These are phyloP conservation scores for Elephantulus edwardii DNA, from an alignment of 2,113 vertebrate genomes.

Conservation along the genomic window DNA sequence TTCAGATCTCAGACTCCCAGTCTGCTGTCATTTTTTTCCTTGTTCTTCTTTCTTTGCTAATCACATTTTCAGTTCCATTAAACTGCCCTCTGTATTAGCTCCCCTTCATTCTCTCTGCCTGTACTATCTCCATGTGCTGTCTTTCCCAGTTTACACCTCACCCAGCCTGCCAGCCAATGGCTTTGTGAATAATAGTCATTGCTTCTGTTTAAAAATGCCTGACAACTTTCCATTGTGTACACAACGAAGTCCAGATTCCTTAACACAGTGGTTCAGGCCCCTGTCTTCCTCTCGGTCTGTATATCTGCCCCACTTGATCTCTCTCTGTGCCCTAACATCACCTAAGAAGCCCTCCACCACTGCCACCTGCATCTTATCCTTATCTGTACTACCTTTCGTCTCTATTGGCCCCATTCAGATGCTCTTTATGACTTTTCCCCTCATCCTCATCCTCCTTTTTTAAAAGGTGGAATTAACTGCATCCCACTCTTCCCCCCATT, in stretches of 20 bases:
- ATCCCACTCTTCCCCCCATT: background rate
- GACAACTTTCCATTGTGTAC: background rate
- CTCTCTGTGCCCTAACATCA: background rate
- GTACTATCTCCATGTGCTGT: background rate
- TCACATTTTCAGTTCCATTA: accelerated
- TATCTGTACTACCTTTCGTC: background rate
- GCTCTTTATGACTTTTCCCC: background rate
- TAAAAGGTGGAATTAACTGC: background rate
- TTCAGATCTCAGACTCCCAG: background rate
- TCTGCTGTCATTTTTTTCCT: background rate
- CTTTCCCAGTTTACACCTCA: background rate
- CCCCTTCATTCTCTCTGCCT: background rate
- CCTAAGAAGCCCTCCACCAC: background rate
- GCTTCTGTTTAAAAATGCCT: background rate
- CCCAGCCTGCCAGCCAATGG: background rate
- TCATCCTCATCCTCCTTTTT: background rate
- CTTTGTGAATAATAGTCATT: background rate
- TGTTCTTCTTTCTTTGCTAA: background rate
- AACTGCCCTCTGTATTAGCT: background rate
- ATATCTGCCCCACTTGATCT: background rate
- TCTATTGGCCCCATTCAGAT: background rate
- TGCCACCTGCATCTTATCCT: background rate
- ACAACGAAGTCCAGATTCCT: background rate
- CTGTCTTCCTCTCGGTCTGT: background rate
- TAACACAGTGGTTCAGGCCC: background rate